Evolutionary conservation across 2,888 invertebrate genomes (phyloP), one percentile per base, ranked within the genome.

Genomic region (Pseudococcus viburni): DNA sequence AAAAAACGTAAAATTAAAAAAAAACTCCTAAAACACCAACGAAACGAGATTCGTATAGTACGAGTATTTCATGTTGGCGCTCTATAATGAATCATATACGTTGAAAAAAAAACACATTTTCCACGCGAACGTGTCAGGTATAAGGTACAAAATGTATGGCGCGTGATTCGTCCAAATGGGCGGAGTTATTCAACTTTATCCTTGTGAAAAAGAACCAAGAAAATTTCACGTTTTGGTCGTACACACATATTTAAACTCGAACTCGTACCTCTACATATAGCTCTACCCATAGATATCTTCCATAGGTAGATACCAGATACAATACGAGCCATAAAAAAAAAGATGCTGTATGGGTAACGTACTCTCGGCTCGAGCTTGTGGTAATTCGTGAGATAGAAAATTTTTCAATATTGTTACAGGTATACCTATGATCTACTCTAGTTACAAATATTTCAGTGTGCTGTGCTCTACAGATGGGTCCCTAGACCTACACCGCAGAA

Each of bases 111-210:
- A 83, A 42, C 19, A 83, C 80, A 46, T 83, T 83, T 83, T 46
- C 80, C 39, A 83, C 80, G 80, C 80, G 39, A 83, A 83, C 80
- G 80, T 83, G 80, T 73, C 80, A 46, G 46, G 80, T 77, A 39
- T 77, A 77, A 77, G 33, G 77, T 83, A 42, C 42, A 83, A 83
- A 83, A 83, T 83, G 46, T 86, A 86, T 42, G 86, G 51, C 86
- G 86, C 86, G 77, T 77, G 86, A 86, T 86, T 86, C 42, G 86
- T 42, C 42, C 68, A 77, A 46, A 48, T 86, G 77, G 86, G 86
- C 86, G 86, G 86, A 86, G 86, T 86, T 48, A 86, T 77, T 86
- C 73, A 59, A 85, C 59, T 59, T 85, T 85, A 85, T 85, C 64
- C 85, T 59, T 42, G 85, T 85, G 59, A 59, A 85, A 64, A 64